These are phyloP conservation scores for Cassiopea andromeda DNA, from an alignment of 30 jellyfish, hydroid and myxozoan species.

Conservation along the genomic window DNA sequence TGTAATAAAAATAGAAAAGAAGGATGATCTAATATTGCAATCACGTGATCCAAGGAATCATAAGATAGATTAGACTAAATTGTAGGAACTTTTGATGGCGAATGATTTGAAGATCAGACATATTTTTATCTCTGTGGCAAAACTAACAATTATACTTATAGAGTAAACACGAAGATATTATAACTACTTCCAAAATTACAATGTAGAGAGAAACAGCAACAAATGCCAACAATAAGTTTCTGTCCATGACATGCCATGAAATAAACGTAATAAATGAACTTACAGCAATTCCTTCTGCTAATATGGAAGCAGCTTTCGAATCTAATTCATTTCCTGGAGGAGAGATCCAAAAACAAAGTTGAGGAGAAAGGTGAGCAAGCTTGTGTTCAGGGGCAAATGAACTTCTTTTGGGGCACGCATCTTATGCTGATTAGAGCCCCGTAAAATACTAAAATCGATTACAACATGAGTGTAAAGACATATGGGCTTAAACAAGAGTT, in stretches of 20 bases:
- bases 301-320: conserved; percentile 65
- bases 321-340: conserved; percentile 78
- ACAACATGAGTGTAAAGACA: no score
- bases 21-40: not conserved
- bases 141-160: no score
- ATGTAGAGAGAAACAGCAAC: no score
- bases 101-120: not conserved
- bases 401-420: no score
- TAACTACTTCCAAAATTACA: no score
- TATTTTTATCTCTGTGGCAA: not conserved
- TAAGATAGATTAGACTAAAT: not conserved
- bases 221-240: no score
- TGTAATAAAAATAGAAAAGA: not conserved
- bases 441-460: no score
- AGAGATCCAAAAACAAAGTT: not conserved
- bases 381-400: no score
- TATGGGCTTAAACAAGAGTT: no score
- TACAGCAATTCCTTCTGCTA: conserved; percentile 69
- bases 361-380: not conserved
- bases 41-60: not conserved
- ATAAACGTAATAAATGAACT: not conserved
- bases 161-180: not conserved
- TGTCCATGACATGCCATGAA: no score
- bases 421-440: no score
- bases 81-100: not conserved